Evolutionary conservation across 2,888 invertebrate species (phyloP).

Genomic region (Nineta flava): DNA sequence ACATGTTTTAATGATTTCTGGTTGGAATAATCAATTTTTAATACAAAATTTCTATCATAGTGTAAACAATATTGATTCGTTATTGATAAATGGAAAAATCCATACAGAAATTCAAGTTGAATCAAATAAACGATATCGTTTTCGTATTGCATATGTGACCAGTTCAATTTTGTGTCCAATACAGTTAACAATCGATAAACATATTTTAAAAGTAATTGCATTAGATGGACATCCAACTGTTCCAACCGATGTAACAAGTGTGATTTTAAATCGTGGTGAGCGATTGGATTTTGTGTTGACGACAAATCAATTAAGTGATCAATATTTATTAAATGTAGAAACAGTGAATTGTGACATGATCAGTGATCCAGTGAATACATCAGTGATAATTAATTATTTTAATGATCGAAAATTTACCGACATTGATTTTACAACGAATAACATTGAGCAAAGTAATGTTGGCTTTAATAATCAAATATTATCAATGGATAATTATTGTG

Average conservation of each 20-base stretch:
- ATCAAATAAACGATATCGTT: conserved; percentile 44
- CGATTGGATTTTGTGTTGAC: conserved; percentile 57
- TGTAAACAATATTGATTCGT: conserved; percentile 34
- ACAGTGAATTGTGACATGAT: conserved; percentile 33
- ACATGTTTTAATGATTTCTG: conserved; percentile 52
- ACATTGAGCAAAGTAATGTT: conserved; percentile 1
- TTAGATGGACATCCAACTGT: conserved; percentile 53
- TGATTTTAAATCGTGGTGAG: conserved; percentile 53
- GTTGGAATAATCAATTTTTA: conserved; percentile 44
- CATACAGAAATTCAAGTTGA: conserved; percentile 32
- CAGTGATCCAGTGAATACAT: conserved; percentile 29
- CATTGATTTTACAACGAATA: conserved; percentile 5
- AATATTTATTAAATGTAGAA: conserved; percentile 43
- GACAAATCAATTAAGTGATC: conserved; percentile 36
- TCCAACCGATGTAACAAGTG: conserved; percentile 36
- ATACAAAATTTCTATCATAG: conserved; percentile 22
- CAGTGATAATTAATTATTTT: conserved; percentile 34
- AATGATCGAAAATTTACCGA: conserved; percentile 8
- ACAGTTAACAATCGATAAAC: conserved; percentile 46
- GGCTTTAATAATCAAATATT: background rate
- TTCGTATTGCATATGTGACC: conserved; percentile 48
- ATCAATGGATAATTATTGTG: conserved; percentile 14
- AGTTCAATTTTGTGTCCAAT: conserved; percentile 53
- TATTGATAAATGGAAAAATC: conserved; percentile 48
- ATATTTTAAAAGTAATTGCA: conserved; percentile 45